phyloP scores from a whole-genome alignment of 2,797 vertebrate species.

The Pitangus sulphuratus region DNA sequence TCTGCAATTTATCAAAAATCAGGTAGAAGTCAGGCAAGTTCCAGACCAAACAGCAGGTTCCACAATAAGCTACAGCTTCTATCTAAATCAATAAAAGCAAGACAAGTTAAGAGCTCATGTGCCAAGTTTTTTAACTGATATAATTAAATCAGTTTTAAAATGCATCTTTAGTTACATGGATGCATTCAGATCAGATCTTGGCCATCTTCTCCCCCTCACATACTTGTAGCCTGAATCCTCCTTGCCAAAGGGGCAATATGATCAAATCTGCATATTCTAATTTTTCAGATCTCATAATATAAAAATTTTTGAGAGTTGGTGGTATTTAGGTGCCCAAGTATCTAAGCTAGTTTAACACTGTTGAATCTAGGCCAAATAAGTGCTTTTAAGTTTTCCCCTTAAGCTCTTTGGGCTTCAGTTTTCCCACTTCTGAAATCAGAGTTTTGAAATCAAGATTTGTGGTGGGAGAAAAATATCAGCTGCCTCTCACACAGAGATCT shows the following conservation, averaged over 20 bases:
- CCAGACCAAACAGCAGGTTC: background rate
- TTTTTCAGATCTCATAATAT: constrained; percentile 48
- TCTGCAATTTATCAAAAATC: background rate
- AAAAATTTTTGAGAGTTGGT: constrained; percentile 48
- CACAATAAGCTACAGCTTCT: background rate
- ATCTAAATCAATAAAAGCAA: constrained; percentile 33
- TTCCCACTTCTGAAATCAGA: constrained; percentile 63
- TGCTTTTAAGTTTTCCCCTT: constrained; percentile 69
- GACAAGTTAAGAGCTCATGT: background rate
- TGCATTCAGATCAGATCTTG: constrained; percentile 42
- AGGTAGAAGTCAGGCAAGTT: background rate
- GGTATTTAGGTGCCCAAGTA: constrained; percentile 50
- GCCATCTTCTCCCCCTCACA: constrained; percentile 47
- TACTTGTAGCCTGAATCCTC: constrained; percentile 31
- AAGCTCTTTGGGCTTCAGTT: constrained; percentile 63
- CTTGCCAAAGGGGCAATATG: constrained; percentile 61
- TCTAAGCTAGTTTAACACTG: constrained; percentile 46
- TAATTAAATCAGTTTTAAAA: constrained; percentile 64
- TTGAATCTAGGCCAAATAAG: constrained; percentile 71
- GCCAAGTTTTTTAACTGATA: constrained; percentile 26
- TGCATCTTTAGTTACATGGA: constrained; percentile 43
- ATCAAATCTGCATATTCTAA: constrained; percentile 64
- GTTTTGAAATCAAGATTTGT: constrained; percentile 68
- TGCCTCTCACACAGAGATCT: constrained; percentile 62
- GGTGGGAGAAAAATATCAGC: constrained; percentile 68